Evolutionary conservation across 2,797 vertebrate genomes (phyloP), one percentile per base, ranked within the genome.

Genomic region (Nyctalus aviator): DNA sequence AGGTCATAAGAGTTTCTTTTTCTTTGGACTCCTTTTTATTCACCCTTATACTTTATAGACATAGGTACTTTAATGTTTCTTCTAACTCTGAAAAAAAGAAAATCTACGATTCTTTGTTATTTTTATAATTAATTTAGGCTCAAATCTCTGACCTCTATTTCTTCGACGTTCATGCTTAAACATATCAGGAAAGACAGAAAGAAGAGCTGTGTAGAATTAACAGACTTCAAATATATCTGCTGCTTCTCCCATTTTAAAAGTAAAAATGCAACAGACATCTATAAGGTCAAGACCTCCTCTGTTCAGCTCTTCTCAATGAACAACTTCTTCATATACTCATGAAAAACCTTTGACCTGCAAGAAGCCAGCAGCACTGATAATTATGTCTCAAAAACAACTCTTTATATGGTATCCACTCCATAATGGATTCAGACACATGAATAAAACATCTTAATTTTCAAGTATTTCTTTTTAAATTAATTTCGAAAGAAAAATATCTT

Each of bases 361-460:
- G 96, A 97, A 97, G 93, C 93, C 96, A 96, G 95, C 92, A 87
- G 96, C 89, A 95, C 96, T 97, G 90, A 94, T 97, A 97, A 98
- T 98, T 97, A 98, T 87, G 97, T 88, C 87, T 97, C 96, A 97
- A 53, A 97, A 98, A 96, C 88, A 98, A 97, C 91, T 50, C 90
- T 96, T 98, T 96, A 93, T 93, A 96, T 94, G 86, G 90, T 93
- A 94, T 93, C 94, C 96, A 95, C 95, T 90, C 94, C 97, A 97
- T 98, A 98, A 98, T 97, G 93, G 98, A 98, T 98, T 98, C 98
- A 97, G 97, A 97, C 97, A 94, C 66, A 87, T 98, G 98, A 98
- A 98, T 98, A 98, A 98, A 98, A 96, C 97, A 96, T 97, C 95
- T 98, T 98, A 98, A 98, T 98, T 98, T 98, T 98, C 98, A 98